These are phyloP conservation scores for Nemoura dubitans DNA, from an alignment of 2,888 invertebrate species.

Conservation along the genomic window DNA sequence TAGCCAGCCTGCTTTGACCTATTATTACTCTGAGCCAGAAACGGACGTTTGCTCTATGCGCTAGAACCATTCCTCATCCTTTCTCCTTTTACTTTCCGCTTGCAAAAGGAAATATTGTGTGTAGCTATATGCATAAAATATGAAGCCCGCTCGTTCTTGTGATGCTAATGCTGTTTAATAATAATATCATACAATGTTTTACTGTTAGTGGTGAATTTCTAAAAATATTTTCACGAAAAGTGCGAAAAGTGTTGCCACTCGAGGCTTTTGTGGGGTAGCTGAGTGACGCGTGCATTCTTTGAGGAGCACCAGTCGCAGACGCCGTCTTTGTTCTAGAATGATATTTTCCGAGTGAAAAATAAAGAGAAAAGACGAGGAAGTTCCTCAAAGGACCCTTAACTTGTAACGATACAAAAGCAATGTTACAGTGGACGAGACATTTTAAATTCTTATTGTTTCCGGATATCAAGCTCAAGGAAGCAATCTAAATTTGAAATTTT, in stretches of 20 bases:
- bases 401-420: neutral
- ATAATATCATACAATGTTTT: conserved; percentile 33
- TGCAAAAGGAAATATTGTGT: conserved; percentile 28
- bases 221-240: neutral
- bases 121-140: conserved; percentile 31
- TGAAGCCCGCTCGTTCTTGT: conserved; percentile 3
- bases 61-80: conserved; percentile 15
- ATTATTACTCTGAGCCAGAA: conserved; percentile 3
- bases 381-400: neutral
- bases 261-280: neutral
- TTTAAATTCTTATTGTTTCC: no score
- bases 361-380: neutral
- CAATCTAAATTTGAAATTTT: no score
- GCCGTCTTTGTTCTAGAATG: neutral
- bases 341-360: neutral
- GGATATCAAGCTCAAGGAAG: no score
- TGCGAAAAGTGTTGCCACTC: conserved; percentile 15
- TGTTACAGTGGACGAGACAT: neutral
- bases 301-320: neutral
- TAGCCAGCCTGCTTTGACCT: conserved; percentile 24
- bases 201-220: neutral
- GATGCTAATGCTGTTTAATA: conserved; percentile 30
- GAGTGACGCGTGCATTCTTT: neutral
- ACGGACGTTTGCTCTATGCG: neutral
- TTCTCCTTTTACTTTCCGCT: conserved; percentile 7